Conservation (phyloP, 2,888 invertebrate species). For the Tetrapedia diversipes region DNA sequence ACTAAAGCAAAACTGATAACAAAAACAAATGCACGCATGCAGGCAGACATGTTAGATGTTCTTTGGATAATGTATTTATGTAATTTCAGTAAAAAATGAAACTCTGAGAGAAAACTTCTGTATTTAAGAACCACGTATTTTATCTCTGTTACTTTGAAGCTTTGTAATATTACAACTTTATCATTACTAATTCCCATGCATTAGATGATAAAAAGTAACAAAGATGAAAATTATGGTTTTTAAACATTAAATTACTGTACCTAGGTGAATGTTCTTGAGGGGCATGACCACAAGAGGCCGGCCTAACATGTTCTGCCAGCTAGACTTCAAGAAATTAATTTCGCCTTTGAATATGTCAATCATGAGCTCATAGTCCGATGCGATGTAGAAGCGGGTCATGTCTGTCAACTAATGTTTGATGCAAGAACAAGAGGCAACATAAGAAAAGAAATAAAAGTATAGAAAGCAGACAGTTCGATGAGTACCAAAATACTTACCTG, state of each 20-base stretch:
- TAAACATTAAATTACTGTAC: slow-evolving; percentile 84
- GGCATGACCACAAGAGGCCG: slow-evolving; percentile 97
- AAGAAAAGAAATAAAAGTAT: slow-evolving; percentile 66
- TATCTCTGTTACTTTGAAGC: slow-evolving; percentile 49
- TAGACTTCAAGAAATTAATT: slow-evolving; percentile 98
- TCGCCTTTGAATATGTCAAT: slow-evolving; percentile 98
- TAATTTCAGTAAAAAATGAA: slow-evolving; percentile 29
- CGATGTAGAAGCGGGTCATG: slow-evolving; percentile 98
- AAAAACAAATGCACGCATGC: slow-evolving; percentile 73
- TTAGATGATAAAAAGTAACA: slow-evolving; percentile 50
- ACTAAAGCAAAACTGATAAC: slow-evolving; percentile 48
- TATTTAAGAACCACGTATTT: slow-evolving; percentile 61
- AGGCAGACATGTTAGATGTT: slow-evolving; percentile 71
- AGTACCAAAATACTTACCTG: slow-evolving; percentile 88
- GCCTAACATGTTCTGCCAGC: slow-evolving; percentile 99
- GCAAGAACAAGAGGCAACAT: slow-evolving; percentile 69
- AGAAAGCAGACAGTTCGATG: slow-evolving; percentile 16
- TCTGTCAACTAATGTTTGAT: slow-evolving; percentile 93
- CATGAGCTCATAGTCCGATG: slow-evolving; percentile 98
- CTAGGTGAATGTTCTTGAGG: slow-evolving; percentile 94
- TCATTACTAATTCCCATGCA: slow-evolving; percentile 6
- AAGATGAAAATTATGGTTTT: slow-evolving; percentile 59
- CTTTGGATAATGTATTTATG: slow-evolving; percentile 46
- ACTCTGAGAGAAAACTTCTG: slow-evolving; percentile 41
- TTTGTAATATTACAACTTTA: slow-evolving; percentile 3